A percentile compares a stretch with the other conserved stretches of the same genome.
Conservation (phyloP, 2,888 invertebrate genomes). For the Pristionchus arcanus region DNA sequence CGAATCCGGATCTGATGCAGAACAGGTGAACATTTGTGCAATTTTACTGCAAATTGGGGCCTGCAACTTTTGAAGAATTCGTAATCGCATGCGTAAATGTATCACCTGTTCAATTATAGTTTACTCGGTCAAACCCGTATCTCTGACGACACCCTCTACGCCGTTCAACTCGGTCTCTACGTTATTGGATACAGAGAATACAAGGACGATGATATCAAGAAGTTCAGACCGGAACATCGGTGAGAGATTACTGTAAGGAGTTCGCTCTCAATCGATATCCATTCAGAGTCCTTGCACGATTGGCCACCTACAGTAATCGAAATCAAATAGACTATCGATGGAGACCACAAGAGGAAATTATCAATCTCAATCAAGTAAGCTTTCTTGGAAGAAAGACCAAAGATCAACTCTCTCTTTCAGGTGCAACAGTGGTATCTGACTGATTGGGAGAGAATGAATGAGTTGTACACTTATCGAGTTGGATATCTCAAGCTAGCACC, state of each 20-base stretch:
- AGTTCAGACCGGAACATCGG: conserved; percentile 78
- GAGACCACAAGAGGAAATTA: conserved; percentile 77
- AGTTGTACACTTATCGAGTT: conserved; percentile 76
- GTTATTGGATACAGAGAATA: conserved; percentile 78
- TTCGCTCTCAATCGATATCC: not conserved
- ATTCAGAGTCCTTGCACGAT: conserved; percentile 65
- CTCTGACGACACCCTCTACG: conserved; percentile 75
- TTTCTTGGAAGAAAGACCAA: not conserved
- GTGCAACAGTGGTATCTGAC: conserved; percentile 76
- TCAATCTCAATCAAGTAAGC: conserved; percentile 75
- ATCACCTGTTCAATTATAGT: conserved; percentile 3
- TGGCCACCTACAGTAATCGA: conserved; percentile 75
- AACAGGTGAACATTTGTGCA: conserved; percentile 2
- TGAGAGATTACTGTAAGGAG: conserved; percentile 48
- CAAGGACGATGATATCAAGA: conserved; percentile 77
- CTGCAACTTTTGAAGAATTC: not conserved
- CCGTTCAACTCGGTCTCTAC: conserved; percentile 77
- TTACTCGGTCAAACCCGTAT: conserved; percentile 61
- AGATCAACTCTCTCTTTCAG: conserved; percentile 44
- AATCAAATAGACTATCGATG: conserved; percentile 75
- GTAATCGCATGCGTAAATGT: not conserved
- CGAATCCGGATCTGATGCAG: conserved; percentile 71
- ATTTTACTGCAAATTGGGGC: not conserved
- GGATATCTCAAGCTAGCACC: conserved; percentile 78
- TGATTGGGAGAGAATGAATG: conserved; percentile 77